Evolutionary conservation across 2,888 invertebrate genomes (phyloP), one percentile per base, ranked within the genome.

Genomic region (Dicranocentrus wangi): DNA sequence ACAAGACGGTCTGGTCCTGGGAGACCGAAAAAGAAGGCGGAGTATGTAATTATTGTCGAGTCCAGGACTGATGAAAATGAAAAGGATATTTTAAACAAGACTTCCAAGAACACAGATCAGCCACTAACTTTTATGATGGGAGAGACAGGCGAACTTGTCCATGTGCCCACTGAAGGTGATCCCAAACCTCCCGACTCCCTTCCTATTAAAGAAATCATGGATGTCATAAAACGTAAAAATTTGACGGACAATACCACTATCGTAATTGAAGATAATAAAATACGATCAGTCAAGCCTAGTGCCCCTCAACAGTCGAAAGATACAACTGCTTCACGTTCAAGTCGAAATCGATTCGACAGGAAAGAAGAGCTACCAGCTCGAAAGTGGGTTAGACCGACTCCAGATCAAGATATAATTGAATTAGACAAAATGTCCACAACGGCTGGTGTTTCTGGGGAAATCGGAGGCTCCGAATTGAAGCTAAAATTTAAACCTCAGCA

Each of bases 121-220:
- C 51, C 75, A 0, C 27, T 81, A 55, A 81, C 81, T 3, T 81
- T 81, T 51, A 42, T 76, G 8, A 58, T 81, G 76, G 66, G 66
- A 8, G 66, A 81, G 2, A 53, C 75, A 15, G 81, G 81, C 3
- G 76, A 81, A 2, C 39, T 81, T 19, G 65, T 65, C 15, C 81
- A 75, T 70, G 75, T 81, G 8, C 75, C 75, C 1, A 60, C 70
- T 13, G 43, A 43, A 3, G 25, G 28, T 1, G 75, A 75, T 47
- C 65, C 75, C 17, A 53, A 60, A 23, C 66, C 80, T 3, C 70
- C 75, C 0, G 60, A 70, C 25, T 76, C 81, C 0, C 55, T 81
- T 15, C 81, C 81, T 2, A 55, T 81, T 17, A 69, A 81, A 28
- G 75, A 81, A 70, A 81, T 81, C 7, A 76, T 81, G 71, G 71